Evolutionary conservation across 2,797 vertebrate genomes (phyloP), one percentile per base, ranked within the genome.

Genomic region (Lagorchestes hirsutus): DNA sequence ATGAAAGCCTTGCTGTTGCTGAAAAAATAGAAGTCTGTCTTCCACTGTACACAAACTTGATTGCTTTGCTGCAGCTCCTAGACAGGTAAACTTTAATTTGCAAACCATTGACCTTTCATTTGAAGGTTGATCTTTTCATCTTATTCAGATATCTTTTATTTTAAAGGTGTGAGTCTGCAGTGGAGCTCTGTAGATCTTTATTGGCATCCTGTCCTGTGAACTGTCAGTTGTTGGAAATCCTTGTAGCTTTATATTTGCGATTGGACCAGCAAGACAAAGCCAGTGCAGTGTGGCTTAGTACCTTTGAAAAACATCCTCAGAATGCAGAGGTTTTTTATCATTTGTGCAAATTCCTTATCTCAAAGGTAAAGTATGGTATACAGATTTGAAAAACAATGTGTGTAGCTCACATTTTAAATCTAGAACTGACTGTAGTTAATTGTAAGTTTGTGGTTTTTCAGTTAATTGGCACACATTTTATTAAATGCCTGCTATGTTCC

Each of bases 41-140:
- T 96, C 99, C 99, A 52, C 99, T 99, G 14, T 99, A 99, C 97
- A 98, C 98, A 93, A 99, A 99, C 98, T 99, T 99, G 97, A 98
- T 99, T 95, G 95, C 98, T 93, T 98, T 99, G 92, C 97, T 99
- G 97, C 99, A 97, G 82, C 98, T 99, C 95, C 98, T 99, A 50
- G 98, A 99, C 97, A 99, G 99, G 99, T 99, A 98, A 98, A 97
- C 74, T 27, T 62, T 93, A 97, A 46, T 96, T 97, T 91, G 34
- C 62, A 94, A 95, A 50, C 12, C 1, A 14, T 91, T 95, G 93
- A 91, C 31, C 12, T 93, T 94, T 18, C 56, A 87, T 94, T 90
- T 87, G 92, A 96, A 95, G 59, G 94, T 34, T 55, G 18, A 1
- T 93, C 0, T 82, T 97, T 93, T 93, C 56, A 58, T 50, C 52